Conservation (phyloP, 2,888 invertebrate species). For the Eugnorisma glareosa region DNA sequence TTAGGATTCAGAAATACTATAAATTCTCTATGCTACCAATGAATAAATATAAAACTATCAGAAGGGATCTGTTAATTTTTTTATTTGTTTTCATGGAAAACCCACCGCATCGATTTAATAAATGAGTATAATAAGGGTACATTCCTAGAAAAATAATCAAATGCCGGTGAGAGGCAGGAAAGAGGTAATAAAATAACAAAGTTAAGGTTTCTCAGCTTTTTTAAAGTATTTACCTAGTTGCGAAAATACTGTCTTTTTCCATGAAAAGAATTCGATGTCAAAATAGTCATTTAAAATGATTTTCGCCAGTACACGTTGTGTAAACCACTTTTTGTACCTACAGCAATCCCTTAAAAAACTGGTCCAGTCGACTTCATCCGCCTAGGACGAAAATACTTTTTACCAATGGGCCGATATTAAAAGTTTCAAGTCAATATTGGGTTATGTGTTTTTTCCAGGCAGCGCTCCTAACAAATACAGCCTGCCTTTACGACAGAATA, state of each 20-base stretch:
- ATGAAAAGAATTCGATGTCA: too few relatives aligned
- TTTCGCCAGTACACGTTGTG: not conserved
- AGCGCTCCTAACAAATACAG: slow-evolving; percentile 25
- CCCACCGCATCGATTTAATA: not conserved
- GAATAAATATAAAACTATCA: not conserved
- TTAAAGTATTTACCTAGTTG: too few relatives aligned
- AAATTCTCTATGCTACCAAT: not conserved
- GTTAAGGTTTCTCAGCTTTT: not conserved
- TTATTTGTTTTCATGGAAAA: not conserved
- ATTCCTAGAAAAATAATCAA: slow-evolving; percentile 15
- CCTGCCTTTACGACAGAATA: not conserved
- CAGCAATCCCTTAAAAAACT: not conserved
- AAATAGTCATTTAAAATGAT: too few relatives aligned
- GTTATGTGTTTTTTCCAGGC: slow-evolving; percentile 10
- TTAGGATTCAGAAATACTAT: too few relatives aligned
- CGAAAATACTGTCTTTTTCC: not conserved
- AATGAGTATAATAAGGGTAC: not conserved
- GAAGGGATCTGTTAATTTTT: not conserved
- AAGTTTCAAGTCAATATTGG: slow-evolving; percentile 20
- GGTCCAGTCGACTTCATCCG: not conserved
- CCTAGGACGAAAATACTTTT: not conserved
- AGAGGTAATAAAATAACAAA: slow-evolving; percentile 3
- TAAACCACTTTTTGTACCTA: not conserved
- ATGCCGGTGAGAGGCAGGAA: not conserved
- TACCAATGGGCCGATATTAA: not conserved